These are phyloP conservation scores for Glomeris maerens DNA, from an alignment of 1,140 invertebrate species.

Conservation along the genomic window DNA sequence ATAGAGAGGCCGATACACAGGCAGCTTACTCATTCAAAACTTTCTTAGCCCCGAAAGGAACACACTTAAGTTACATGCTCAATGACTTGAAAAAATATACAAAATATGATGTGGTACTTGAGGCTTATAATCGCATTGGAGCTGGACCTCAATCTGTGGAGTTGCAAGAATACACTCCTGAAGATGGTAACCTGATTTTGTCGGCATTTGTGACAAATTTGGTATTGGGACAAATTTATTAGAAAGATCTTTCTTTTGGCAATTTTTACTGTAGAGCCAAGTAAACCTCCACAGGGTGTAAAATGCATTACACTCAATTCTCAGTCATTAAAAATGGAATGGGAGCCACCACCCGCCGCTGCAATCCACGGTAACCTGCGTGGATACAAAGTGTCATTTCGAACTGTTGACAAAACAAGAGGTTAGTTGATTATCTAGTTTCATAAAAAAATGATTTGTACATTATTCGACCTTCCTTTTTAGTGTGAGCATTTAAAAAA, in stretches of 20 bases:
- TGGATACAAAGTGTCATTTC: constrained; percentile 34
- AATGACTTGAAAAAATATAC: constrained; percentile 66
- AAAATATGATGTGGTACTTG: constrained; percentile 71
- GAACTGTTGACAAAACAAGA: constrained; percentile 14
- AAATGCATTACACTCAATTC: constrained; percentile 26
- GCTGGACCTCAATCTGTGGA: constrained; percentile 71
- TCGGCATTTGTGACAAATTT: too few species aligned
- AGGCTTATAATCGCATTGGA: constrained; percentile 82
- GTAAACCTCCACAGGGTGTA: constrained; percentile 30
- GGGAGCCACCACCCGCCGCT: constrained; percentile 30
- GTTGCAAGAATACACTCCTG: constrained; percentile 62
- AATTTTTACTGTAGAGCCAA: constrained; percentile 30
- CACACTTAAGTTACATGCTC: constrained; percentile 28
- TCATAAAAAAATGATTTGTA: neutral
- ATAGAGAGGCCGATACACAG: constrained; percentile 17
- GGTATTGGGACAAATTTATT: too few species aligned
- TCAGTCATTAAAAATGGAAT: constrained; percentile 29
- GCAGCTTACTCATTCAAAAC: constrained; percentile 19
- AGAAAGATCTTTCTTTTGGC: neutral
- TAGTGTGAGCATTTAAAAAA: too few species aligned
- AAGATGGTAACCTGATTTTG: constrained; percentile 55
- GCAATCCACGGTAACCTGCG: constrained; percentile 33
- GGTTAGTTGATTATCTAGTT: neutral
- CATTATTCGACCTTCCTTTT: too few species aligned
- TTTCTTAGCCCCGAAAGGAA: constrained; percentile 24